Base-by-base conservation (phyloP, 2,113 vertebrate species). In the Chlorodrepanis virens region DNA sequence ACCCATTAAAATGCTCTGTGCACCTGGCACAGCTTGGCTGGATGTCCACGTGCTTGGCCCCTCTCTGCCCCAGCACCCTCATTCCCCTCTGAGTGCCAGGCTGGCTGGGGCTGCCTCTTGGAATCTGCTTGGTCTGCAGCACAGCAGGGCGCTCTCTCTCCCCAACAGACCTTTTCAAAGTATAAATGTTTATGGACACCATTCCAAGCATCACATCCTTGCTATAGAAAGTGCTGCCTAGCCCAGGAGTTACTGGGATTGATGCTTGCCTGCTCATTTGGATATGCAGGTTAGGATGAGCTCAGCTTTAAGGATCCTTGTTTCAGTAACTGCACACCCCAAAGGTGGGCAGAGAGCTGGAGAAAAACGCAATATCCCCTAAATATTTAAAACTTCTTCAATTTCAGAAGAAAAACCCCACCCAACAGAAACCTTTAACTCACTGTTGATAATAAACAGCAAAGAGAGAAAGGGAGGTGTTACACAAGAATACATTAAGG, bases 201-300 rank as follows among this genome's bases (percentile, higher is more conserved):
- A 19, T 19, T 27, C 45, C 12, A 52, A 63, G 31, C 29, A 27
- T 47, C 0, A 0, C 3, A 18, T 25, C 65, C 67, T 37, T 74
- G 80, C 42, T 59, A 4, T 0, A 11, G 14, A 4, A 35, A 56
- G 42, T 9, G 54, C 63, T 64, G 84, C 75, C 47, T 42, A 69
- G 68, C 40, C 53, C 27, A 5, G 37, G 44, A 80, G 44, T 9
- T 35, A 44, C 21, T 3, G 4, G 2, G 2, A 47, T 42, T 17
- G 35, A 56, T 0, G 0, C 39, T 10, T 13, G 20, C 35, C 35
- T 28, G 3, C 19, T 37, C 33, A 16, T 60, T 70, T 0, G 0
- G 12, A 40, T 35, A 9, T 16, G 19, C 47, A 40, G 60, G 6
- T 45, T 42, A 60, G 70, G 59, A 68, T 22, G 28, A 89, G 33